phyloP scores from a whole-genome alignment of 2,797 vertebrate species.

The Gymnocypris eckloni region DNA sequence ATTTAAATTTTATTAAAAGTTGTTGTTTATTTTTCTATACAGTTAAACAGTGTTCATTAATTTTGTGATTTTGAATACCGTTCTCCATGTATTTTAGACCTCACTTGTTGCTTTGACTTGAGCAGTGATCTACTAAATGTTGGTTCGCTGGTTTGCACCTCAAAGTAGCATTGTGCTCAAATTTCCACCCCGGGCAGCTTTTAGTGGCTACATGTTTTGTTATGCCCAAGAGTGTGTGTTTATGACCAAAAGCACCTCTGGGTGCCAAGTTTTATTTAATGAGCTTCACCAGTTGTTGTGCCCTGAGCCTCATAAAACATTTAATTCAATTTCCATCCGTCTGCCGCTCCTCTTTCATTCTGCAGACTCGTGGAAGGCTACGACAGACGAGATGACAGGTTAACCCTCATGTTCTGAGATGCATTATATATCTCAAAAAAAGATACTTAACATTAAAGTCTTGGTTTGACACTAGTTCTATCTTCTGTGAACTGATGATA shows the following conservation, averaged over 20 bases:
- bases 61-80: neutral
- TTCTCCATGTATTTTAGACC: constrained; percentile 14
- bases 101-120: neutral
- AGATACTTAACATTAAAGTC: no score
- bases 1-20: neutral
- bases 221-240: constrained; percentile 52
- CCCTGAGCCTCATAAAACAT: constrained; percentile 46
- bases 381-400: neutral
- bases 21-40: no score
- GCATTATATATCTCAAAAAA: neutral
- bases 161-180: constrained; percentile 58
- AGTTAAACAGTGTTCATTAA: neutral
- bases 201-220: constrained; percentile 58
- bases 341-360: constrained; percentile 46
- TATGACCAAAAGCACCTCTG: constrained; percentile 63
- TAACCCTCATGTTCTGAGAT: neutral
- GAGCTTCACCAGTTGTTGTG: constrained; percentile 53
- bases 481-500: neutral
- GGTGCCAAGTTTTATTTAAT: constrained; percentile 69
- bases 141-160: neutral
- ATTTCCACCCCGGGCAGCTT: constrained; percentile 61
- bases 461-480: neutral
- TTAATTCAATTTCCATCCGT: constrained; percentile 60
- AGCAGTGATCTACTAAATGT: neutral
- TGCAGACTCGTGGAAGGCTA: neutral